phyloP scores from a whole-genome alignment of 2,113 vertebrate species.

The Saimiri boliviensis region DNA sequence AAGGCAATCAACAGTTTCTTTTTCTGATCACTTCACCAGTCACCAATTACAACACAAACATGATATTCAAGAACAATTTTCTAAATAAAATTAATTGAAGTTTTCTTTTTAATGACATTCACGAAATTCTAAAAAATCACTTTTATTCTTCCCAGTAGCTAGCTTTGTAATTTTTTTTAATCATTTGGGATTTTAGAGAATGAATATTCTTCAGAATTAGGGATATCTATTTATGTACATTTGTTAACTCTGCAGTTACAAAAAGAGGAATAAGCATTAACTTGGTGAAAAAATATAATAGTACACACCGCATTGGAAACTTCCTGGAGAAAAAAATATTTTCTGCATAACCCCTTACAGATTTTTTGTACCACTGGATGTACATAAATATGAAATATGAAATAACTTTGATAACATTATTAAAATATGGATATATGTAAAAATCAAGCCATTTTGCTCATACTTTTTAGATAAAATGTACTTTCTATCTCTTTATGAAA shows the following conservation, averaged over 20 bases:
- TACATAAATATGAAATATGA: neutral
- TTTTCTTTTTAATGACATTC: constrained; percentile 28
- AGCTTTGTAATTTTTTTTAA: neutral
- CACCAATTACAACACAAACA: constrained; percentile 33
- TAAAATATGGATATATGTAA: neutral
- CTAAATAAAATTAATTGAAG: constrained; percentile 50
- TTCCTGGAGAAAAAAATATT: neutral
- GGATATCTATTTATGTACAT: neutral
- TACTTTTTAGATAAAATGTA: neutral
- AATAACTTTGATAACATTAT: neutral
- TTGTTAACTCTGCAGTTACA: neutral
- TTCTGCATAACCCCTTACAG: neutral
- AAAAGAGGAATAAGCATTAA: neutral
- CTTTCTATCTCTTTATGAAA: neutral
- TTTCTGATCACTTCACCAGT: constrained; percentile 24
- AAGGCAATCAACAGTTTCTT: constrained; percentile 39
- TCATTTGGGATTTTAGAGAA: neutral
- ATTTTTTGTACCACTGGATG: neutral
- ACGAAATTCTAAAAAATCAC: neutral
- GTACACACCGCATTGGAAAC: neutral
- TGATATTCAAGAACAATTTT: constrained; percentile 39
- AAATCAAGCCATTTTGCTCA: neutral
- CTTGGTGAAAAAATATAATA: neutral
- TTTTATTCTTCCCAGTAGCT: neutral
- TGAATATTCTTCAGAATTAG: neutral